These are phyloP conservation scores for Paelopatides confundens DNA, from an alignment of 53 echinoderm and acorn worm genomes.

Conservation along the genomic window DNA sequence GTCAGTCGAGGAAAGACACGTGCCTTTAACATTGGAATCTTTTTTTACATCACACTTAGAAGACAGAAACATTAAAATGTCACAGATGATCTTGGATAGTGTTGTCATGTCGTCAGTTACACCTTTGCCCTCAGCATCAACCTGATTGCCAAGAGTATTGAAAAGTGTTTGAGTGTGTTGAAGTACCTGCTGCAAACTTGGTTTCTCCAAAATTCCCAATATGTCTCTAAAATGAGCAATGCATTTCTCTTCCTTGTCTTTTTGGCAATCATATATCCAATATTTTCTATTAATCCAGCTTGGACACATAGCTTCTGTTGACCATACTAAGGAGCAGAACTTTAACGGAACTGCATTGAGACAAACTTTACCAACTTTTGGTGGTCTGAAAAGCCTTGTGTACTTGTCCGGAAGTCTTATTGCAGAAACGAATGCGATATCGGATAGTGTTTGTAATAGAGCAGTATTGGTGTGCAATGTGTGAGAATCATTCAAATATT, in stretches of 20 bases:
- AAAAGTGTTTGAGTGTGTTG: constrained; percentile 10
- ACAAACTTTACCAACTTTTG: neutral
- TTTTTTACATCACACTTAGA: neutral
- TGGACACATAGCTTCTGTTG: neutral
- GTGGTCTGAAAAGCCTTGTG: neutral
- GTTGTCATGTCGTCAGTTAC: neutral
- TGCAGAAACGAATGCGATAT: neutral
- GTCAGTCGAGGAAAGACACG: neutral
- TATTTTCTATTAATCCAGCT: neutral
- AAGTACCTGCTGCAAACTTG: neutral
- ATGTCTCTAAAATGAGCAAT: neutral
- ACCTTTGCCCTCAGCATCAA: neutral
- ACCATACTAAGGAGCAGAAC: neutral
- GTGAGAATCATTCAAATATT: neutral
- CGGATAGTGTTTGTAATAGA: neutral
- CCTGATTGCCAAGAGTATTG: neutral
- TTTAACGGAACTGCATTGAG: neutral
- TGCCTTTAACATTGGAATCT: neutral
- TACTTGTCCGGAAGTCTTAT: neutral
- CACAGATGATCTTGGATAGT: neutral
- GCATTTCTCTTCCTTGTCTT: neutral
- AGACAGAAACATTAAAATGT: neutral
- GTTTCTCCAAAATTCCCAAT: neutral
- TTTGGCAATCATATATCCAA: no score
- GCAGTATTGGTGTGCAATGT: neutral